phyloP scores from a whole-genome alignment of 2,113 vertebrate genomes.

The Anas platyrhynchos region DNA sequence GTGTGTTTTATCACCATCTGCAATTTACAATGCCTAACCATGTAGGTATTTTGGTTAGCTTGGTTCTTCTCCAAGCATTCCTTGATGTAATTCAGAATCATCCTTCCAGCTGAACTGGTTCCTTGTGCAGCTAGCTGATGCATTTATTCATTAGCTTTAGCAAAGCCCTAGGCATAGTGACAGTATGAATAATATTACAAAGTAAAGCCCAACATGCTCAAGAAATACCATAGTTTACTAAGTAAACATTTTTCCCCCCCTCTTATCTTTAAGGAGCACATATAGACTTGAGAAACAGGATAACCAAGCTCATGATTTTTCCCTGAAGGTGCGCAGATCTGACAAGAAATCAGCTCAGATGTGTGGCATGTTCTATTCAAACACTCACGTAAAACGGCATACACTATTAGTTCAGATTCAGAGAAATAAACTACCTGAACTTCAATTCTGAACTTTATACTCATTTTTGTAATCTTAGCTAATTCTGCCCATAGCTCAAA shows the following conservation, averaged over 20 bases:
- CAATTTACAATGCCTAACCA: not conserved
- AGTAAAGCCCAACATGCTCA: not conserved
- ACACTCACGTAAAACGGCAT: not conserved
- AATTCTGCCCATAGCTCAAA: not conserved
- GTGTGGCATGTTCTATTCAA: not conserved
- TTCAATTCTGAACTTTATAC: not conserved
- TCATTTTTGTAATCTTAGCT: not conserved
- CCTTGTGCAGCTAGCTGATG: not conserved
- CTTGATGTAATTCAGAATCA: conserved; percentile 15
- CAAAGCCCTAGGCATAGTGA: conserved; percentile 23
- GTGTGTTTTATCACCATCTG: not conserved
- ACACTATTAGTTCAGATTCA: not conserved
- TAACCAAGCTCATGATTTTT: not conserved
- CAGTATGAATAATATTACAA: conserved; percentile 8
- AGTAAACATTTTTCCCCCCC: not conserved
- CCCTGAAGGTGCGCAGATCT: not conserved
- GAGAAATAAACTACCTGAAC: not conserved
- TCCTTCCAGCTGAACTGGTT: conserved; percentile 44
- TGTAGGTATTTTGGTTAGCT: not conserved
- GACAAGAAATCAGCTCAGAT: not conserved
- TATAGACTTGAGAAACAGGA: not conserved
- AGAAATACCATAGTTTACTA: not conserved
- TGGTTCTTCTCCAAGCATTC: not conserved
- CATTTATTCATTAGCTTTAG: conserved; percentile 54
- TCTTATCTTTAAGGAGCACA: not conserved